Base-by-base conservation (phyloP, 2,113 vertebrate genomes). In the Hydrochoerus hydrochaeris region DNA sequence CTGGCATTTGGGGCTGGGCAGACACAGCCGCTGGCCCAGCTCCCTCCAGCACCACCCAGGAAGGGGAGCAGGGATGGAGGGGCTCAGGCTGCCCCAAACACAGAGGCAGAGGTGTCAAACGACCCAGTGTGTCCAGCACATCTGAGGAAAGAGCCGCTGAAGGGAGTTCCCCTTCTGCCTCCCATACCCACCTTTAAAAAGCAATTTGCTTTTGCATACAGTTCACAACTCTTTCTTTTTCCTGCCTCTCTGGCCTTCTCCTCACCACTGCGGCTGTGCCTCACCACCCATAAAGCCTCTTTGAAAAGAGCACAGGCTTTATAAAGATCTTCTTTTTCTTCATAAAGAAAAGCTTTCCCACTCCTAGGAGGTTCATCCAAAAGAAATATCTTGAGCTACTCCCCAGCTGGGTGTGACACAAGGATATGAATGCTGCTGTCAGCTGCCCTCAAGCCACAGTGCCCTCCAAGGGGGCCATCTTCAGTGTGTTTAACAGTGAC, bases 251-350 rank as follows among this genome's bases (percentile, higher is more conserved):
- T 94, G 88, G 95, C 85, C 98, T 78, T 32, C 71, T 83, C 62
- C 52, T 95, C 49, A 17, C 80, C 54, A 62, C 57, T 0, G 28
- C 35, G 49, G 24, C 63, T 88, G 13, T 57, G 49, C 49, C n/a
- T 54, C 58, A 20, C 82, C 41, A 63, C 57, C 83, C 82, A 26
- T 67, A 85, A 90, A 94, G 67, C 44, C 67, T 93, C 96, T 97
- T 97, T 98, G 90, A 97, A 95, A 97, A 98, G 94, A 98, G 93
- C 80, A 97, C 46, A 38, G 38, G 57, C 41, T 86, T 98, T 96
- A 95, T 95, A 97, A 97, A 98, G 98, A 92, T 97, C 52, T 44
- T 97, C 93, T 98, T 96, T 98, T 97, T 98, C 97, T 98, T 98
- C 97, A 96, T 95, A 98, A 97, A 98, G 97, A 97, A 97, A 98